Conservation (phyloP, 2,888 invertebrate genomes). For the Anarsia innoxiella region DNA sequence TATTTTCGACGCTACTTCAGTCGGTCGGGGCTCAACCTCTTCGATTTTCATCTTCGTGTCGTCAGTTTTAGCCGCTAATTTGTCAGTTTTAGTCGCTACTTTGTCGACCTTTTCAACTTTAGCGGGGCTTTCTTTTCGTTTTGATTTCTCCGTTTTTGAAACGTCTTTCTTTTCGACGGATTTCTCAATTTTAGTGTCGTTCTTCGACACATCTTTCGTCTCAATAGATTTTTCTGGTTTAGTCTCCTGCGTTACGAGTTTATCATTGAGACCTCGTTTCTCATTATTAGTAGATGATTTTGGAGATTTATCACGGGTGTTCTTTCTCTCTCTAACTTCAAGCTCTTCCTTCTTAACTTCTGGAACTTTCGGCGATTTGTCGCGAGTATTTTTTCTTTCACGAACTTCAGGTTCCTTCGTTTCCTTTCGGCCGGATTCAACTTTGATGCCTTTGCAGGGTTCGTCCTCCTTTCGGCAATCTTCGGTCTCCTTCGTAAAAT, state of each 20-base stretch:
- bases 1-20: constrained; percentile 9
- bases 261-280: too few relatives aligned
- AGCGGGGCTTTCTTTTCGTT: constrained; percentile 3
- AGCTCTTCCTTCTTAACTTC: neutral
- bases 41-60: constrained; percentile 1
- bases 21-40: constrained; percentile 5
- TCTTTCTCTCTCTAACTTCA: constrained; percentile 6
- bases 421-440: neutral
- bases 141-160: constrained; percentile 3
- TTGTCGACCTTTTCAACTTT: too few relatives aligned
- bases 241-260: neutral
- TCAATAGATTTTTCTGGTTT: constrained; percentile 6
- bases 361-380: neutral
- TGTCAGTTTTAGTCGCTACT: constrained; percentile 1
- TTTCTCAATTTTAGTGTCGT: constrained; percentile 1
- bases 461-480: neutral
- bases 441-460: neutral
- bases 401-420: too few relatives aligned
- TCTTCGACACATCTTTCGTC: too few relatives aligned
- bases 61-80: constrained; percentile 2
- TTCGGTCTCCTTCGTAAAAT: constrained; percentile 1
- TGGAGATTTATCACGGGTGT: constrained; percentile 1
- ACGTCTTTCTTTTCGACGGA: neutral
- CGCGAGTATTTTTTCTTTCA: neutral
- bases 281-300: constrained; percentile 1